Base-by-base conservation (phyloP, 2,797 vertebrate species). In the Sebastes diaconus region DNA sequence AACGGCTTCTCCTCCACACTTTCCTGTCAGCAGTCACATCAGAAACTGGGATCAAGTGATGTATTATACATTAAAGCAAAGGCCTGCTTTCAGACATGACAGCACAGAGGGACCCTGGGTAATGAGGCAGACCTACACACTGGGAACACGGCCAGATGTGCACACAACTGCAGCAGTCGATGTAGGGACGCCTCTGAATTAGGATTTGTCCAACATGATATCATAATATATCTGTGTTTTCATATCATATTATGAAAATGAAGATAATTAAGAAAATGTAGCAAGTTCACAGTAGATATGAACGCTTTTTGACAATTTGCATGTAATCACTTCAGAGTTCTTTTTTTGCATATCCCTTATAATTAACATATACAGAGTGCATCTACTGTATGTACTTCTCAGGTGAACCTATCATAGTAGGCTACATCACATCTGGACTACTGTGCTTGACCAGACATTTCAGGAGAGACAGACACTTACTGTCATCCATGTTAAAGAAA, bases 61-160 rank as follows among this genome's bases (percentile, higher is more conserved):
- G 91, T 92, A 95, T 95, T 91, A 95, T 94, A 94, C 93, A 95
- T 95, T 85, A 95, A 95, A 95, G 92, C 80, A 78, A 84, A 89
- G 90, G 90, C 86, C 90, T 84, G 89, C 90, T 93, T 88, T 90
- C 93, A 94, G 91, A 94, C 90, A 89, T 89, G 93, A 90, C 93
- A 93, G 93, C 92, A 90, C 93, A 91, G 90, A 88, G 94, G 90
- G 93, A 93, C 91, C 58, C 90, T 93, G 92, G 93, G 93, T 95
- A 95, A 95, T 94, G 94, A 94, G 90, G 92, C 93, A 86, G 88
- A 85, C 83, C 84, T 69, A 82, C 87, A 92, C 85, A 84, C 87
- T 83, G 84, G 89, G 90, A 92, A 87, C 80, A 69, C 11, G 9
- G 87, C 88, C 90, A 94, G 90, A 92, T 93, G 90, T 88, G 86